A percentile compares a stretch with the other conserved stretches of the same genome.
These are phyloP conservation scores for Lota lota DNA, from an alignment of 2,113 vertebrate species.

Conservation along the genomic window DNA sequence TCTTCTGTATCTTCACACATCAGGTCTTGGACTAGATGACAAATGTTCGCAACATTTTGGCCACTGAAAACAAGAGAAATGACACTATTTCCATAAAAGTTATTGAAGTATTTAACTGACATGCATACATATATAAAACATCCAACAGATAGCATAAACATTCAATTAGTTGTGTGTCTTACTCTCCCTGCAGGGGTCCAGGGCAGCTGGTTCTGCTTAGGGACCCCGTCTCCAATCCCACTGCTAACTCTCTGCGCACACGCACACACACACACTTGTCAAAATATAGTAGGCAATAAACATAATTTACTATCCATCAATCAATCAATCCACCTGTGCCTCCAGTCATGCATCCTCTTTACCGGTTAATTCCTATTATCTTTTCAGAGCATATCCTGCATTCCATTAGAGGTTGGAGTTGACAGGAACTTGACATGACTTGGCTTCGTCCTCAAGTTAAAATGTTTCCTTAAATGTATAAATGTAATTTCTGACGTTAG, in stretches of 20 bases:
- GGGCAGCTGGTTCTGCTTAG: conserved; percentile 83
- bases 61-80: conserved; percentile 73
- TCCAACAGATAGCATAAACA: not conserved
- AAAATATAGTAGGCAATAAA: too few species aligned
- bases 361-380: too few species aligned
- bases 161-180: conserved; percentile 31
- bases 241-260: conserved; percentile 72
- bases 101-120: not conserved
- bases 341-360: too few species aligned
- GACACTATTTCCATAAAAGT: not conserved
- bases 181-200: conserved; percentile 93
- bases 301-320: too few species aligned
- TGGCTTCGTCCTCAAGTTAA: too few species aligned
- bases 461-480: too few species aligned
- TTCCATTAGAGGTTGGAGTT: too few species aligned
- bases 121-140: not conserved
- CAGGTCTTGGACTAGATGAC: conserved; percentile 89
- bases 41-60: conserved; percentile 86
- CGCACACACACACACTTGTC: too few species aligned
- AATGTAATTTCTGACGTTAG: too few species aligned
- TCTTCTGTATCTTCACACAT: conserved; percentile 87
- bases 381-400: too few species aligned
- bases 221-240: conserved; percentile 71
- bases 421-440: too few species aligned
- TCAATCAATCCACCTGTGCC: too few species aligned